These are phyloP conservation scores for Ricordea florida DNA, from an alignment of 92 coral and sea anemone species.

Conservation along the genomic window DNA sequence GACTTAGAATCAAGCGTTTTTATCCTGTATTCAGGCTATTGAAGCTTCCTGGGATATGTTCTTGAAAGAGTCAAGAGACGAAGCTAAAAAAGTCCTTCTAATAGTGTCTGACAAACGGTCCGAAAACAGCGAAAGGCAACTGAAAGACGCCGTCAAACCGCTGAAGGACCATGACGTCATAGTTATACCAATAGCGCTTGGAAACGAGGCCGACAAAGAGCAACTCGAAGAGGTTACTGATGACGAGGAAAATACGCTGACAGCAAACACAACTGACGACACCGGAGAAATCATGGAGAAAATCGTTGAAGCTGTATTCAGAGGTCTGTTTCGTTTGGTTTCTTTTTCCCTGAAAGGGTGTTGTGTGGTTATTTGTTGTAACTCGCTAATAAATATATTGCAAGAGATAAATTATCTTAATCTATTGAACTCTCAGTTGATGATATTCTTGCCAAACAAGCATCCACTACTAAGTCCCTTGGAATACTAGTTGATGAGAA, in stretches of 20 bases:
- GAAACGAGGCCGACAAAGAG: conserved; percentile 66
- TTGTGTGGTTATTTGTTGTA: too few species aligned
- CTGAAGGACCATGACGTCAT: conserved; percentile 71
- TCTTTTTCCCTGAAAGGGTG: neutral
- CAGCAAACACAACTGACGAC: conserved; percentile 43
- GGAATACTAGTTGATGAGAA: too few species aligned
- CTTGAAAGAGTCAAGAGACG: conserved; percentile 45
- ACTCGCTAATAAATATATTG: too few species aligned
- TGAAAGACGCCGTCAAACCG: conserved; percentile 60
- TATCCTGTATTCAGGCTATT: conserved; percentile 6
- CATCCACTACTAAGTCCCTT: too few species aligned
- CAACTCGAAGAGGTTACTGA: conserved; percentile 72
- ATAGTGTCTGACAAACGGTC: conserved; percentile 74
- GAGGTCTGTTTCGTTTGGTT: conserved; percentile 53
- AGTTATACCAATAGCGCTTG: conserved; percentile 83
- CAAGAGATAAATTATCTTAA: too few species aligned
- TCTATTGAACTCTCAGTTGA: too few species aligned
- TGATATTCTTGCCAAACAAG: too few species aligned
- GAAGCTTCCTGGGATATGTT: conserved; percentile 45
- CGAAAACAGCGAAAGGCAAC: conserved; percentile 30
- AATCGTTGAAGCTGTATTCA: conserved; percentile 51
- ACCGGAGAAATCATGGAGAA: conserved; percentile 53
- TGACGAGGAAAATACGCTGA: conserved; percentile 56
- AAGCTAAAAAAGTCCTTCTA: conserved; percentile 77
- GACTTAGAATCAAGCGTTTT: too few species aligned